Base-by-base conservation (phyloP, 2,113 vertebrate species). In the Haemorhous mexicanus region DNA sequence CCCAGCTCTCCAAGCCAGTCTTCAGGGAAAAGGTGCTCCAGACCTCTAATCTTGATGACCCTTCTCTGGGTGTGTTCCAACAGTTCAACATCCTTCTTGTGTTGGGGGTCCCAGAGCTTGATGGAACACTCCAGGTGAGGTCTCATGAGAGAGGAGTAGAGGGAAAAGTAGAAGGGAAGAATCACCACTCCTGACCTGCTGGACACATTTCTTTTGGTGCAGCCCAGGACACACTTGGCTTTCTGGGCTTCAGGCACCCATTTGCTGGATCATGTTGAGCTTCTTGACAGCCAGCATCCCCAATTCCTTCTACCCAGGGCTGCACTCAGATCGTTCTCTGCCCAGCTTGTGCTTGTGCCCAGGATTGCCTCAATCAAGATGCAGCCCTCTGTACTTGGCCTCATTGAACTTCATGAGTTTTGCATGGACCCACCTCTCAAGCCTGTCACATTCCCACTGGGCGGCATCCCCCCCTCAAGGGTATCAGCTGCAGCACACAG, bases 311-410 rank as follows among this genome's bases (percentile, higher is more conserved):
- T n/a, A 9, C 19, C 30, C 33, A 81, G 23, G 15, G 27, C 33
- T 59, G 33, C 1, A 2, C 28, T 74, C 12, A 17, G 1, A 46
- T 49, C 2, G 4, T 74, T 82, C 37, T 67, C 39, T 59, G 28
- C 23, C 23, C 61, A 59, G 16, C 11, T 35, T 59, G 13, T 67
- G 11, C 21, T 28, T 46, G 39, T 39, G 20, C 35, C n/a, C 49
- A 68, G 24, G 10, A 43, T 5, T 69, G 21, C 26, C 21, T 35
- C n/a, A 22, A 5, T 1, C 0, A 0, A 47, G 11, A 7, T 11
- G 15, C 14, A 69, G n/a, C 41, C 10, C 26, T 16, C 19, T 0
- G 0, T 11, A 35, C 12, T 5, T 47, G 41, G 21, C 55, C 41
- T 55, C 32, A 26, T 13, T 62, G 55, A 35, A 13, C 8, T 43